phyloP scores from a whole-genome alignment of 2,113 vertebrate genomes.

The Murina feae region DNA sequence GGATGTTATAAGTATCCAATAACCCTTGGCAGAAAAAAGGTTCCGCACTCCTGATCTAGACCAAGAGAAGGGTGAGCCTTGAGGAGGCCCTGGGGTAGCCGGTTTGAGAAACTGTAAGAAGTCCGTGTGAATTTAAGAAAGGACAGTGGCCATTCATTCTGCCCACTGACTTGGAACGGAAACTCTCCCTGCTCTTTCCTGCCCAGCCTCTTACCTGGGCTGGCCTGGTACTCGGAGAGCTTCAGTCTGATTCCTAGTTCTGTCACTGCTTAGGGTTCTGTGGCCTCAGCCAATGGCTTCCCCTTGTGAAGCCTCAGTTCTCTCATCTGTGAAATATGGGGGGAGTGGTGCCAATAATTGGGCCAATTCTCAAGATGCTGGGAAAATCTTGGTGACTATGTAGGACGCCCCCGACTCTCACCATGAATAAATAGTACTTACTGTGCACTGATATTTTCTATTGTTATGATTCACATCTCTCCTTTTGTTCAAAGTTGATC shows the following conservation, averaged over 20 bases:
- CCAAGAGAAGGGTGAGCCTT: too few species aligned
- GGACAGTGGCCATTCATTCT: background rate
- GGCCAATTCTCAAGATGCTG: background rate
- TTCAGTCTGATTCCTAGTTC: background rate
- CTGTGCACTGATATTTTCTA: rapidly evolving
- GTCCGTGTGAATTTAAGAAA: background rate
- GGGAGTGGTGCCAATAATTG: background rate
- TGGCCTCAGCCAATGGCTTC: background rate
- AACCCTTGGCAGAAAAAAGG: too few species aligned
- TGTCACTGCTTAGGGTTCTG: background rate
- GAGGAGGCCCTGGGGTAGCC: background rate
- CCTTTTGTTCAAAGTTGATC: background rate
- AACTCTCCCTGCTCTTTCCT: background rate
- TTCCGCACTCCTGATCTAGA: background rate
- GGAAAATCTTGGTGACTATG: too few species aligned
- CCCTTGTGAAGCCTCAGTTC: background rate
- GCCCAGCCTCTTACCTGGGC: too few species aligned
- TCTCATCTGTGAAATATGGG: background rate
- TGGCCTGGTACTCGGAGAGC: background rate
- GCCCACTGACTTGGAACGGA: background rate
- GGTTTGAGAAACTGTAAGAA: background rate
- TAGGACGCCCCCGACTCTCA: rapidly evolving
- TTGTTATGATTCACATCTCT: background rate
- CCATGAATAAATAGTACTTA: too few species aligned
- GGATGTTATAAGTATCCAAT: too few species aligned